Evolutionary conservation across 2,797 vertebrate species (phyloP), one percentile per base, ranked within the genome.

Genomic region (Pipistrellus kuhlii): DNA sequence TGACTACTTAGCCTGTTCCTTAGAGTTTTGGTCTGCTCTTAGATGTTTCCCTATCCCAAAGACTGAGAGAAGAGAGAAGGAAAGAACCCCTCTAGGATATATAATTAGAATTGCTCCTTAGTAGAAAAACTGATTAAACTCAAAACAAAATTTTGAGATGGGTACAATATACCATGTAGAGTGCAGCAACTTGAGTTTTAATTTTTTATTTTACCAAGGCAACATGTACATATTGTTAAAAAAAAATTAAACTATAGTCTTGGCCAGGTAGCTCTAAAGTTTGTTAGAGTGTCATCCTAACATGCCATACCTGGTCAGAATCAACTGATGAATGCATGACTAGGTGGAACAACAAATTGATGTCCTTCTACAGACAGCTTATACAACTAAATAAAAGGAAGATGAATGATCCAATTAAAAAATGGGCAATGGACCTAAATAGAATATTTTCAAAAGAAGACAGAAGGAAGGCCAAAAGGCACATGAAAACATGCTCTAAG

Each of bases 11-110:
- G 30, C n/a, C 38, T 6, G 8, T 85, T 32, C 32, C 68, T 23
- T 14, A 35, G 59, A 17, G 17, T 25, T 38, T 41, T 53, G 11
- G n/a, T 75, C 59, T 46, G 86, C 25, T 80, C n/a, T 53, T 46
- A 53, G 82, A n/a, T 73, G 73, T 55, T 87, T 72, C 59, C 68
- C 84, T 25, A 55, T 55, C 68, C 32, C 66, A 84, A 71, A n/a
- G 82, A 82, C 66, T 32, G 71, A 85, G 32, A 90, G 76, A 75
- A 89, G 44, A 92, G 80, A 59, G 25, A 80, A 88, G 62, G 69
- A 85, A 62, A 68, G 27, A 46, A 44, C 23, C 53, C 18, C 20
- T 86, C n/a, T 85, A 46, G 59, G 77, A 66, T 64, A 69, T 35
- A 35, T 5, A 76, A 41, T 57, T n/a, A 62, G 32, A 78, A 44